Evolutionary conservation across 2,113 vertebrate genomes (phyloP), one percentile per base, ranked within the genome.

Genomic region (Silurus meridionalis): DNA sequence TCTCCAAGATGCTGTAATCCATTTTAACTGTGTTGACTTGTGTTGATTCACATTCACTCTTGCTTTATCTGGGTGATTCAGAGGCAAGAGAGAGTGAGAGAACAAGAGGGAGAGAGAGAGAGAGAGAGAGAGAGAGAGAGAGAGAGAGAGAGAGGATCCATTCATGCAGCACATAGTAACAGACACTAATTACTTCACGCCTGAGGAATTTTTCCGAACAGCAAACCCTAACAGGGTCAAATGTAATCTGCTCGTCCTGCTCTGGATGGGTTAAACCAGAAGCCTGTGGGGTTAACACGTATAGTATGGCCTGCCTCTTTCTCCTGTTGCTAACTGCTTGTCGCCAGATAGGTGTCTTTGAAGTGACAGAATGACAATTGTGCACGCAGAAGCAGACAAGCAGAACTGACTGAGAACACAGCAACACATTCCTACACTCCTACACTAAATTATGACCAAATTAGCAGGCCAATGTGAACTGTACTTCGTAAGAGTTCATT

Each of bases 41-140:
- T 75, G 85, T 86, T 77, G 85, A 66, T 83, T 83, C 80, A 72
- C 85, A 86, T 81, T 75, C 71, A 55, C 17, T 75, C 28, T 94
- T 94, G 93, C 93, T 94, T 95, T 94, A 95, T 94, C 93, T 91
- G 92, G 83, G 90, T 93, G 94, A 95, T 93, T 91, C 91, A 93
- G 89, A 25, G 17, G 15, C 37, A 37, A 58, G 74, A 7, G 14
- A 15, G 21, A 5, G 91, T 86, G 92, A 95, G 91, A 91, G 90
- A 90, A 85, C 85, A 75, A 71, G 91, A 78, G 84, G 74, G 77
- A 8, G 84, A 84, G 89, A 84, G 71, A 25, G 84, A 87, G 64
- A 89, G 87, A 82, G 87, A 83, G 57, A 89, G 82, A 79, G 69
- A 85, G 82, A 77, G 61, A 79, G 78, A 61, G 77, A 78, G 84